Evolutionary conservation across 2,888 invertebrate genomes (phyloP).

Genomic region (Dolichopus griseipennis): DNA sequence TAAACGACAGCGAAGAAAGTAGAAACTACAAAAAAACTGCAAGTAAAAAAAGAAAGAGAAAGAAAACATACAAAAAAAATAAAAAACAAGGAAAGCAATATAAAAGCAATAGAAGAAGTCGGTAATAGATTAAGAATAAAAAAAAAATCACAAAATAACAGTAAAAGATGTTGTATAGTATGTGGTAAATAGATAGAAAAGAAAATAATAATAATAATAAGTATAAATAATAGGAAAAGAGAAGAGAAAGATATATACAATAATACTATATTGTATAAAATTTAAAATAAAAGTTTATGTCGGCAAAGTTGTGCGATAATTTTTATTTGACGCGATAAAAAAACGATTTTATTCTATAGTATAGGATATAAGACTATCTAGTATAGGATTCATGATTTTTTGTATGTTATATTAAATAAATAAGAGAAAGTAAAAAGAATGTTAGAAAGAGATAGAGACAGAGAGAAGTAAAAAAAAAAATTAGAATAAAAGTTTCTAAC

Average conservation of each 20-base stretch:
- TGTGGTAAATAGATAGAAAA: neutral
- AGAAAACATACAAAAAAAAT: neutral
- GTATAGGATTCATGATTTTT: no score
- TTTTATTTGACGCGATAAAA: slow-evolving; percentile 16
- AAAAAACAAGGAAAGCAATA: neutral
- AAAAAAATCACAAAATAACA: neutral
- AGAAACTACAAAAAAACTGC: no score
- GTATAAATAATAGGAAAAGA: neutral
- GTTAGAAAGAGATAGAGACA: neutral
- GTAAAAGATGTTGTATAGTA: neutral
- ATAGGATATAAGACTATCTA: no score
- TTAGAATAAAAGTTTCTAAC: neutral
- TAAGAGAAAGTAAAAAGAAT: no score
- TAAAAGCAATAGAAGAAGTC: neutral
- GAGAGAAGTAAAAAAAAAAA: neutral
- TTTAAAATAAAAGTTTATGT: neutral
- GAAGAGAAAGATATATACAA: neutral
- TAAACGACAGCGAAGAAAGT: no score
- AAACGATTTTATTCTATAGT: neutral
- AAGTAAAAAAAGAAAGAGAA: no score
- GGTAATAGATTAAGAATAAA: slow-evolving; percentile 1
- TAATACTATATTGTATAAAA: neutral
- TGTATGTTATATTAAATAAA: neutral
- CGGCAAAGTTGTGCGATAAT: slow-evolving; percentile 17
- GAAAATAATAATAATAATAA: neutral